Conservation (phyloP, 2,888 invertebrate species). For the Herminia tarsipennalis region DNA sequence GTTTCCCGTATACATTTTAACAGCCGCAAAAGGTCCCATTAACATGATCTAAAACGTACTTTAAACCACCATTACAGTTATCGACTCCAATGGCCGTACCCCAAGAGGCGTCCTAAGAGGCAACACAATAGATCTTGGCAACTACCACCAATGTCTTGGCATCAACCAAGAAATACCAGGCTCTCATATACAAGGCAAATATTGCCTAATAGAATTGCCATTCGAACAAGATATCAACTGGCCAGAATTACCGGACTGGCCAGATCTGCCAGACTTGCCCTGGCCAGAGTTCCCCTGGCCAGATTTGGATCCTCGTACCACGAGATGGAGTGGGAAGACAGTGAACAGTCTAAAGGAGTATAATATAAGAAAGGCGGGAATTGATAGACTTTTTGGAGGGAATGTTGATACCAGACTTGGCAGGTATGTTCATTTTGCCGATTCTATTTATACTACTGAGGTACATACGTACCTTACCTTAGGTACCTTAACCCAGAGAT, state of each 20-base stretch:
- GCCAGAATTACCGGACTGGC: slow-evolving; percentile 37
- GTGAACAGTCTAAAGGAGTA: slow-evolving; percentile 15
- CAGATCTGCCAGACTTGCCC: slow-evolving; percentile 35
- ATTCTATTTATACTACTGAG: too few relatives aligned
- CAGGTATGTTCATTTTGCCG: too few relatives aligned
- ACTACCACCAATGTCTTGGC: slow-evolving; percentile 61
- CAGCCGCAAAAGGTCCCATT: too few relatives aligned
- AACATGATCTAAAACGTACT: not conserved
- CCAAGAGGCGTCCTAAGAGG: slow-evolving; percentile 62
- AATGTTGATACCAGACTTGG: slow-evolving; percentile 1
- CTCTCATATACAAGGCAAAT: slow-evolving; percentile 62
- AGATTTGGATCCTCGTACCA: slow-evolving; percentile 21
- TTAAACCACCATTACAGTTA: slow-evolving; percentile 47
- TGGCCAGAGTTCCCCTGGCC: slow-evolving; percentile 26
- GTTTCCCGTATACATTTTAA: too few relatives aligned
- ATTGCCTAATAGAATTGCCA: slow-evolving; percentile 62
- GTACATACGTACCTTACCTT: too few relatives aligned
- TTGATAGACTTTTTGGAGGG: slow-evolving; percentile 17
- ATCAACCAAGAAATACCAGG: slow-evolving; percentile 48
- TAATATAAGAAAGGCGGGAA: slow-evolving; percentile 9
- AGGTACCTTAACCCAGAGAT: too few relatives aligned
- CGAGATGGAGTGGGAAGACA: slow-evolving; percentile 18
- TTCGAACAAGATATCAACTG: slow-evolving; percentile 42
- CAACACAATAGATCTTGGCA: slow-evolving; percentile 58
- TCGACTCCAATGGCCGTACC: slow-evolving; percentile 60